Evolutionary conservation across 1,140 invertebrate genomes (phyloP).

Genomic region (Oryctes rhinoceros): DNA sequence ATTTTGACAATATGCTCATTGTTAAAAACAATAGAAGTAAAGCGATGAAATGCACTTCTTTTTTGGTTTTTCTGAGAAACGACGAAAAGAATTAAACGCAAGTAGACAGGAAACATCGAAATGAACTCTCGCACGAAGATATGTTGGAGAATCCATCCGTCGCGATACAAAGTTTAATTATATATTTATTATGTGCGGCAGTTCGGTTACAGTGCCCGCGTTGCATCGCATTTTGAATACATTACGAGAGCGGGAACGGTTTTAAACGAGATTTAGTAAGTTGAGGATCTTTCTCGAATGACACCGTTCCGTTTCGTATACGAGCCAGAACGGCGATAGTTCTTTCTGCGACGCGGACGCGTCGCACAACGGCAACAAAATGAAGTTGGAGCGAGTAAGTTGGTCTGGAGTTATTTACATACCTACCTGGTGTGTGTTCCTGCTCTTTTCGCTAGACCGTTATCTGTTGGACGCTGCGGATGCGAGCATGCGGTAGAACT

Average conservation of each 20-base stretch:
- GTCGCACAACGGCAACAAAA: background rate
- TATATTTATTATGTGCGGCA: background rate
- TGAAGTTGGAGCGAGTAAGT: slow-evolving; percentile 13
- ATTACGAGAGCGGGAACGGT: background rate
- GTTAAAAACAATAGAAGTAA: no score
- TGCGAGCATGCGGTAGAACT: no score
- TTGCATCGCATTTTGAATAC: background rate
- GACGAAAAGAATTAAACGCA: no score
- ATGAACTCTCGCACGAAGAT: background rate
- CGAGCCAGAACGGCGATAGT: background rate
- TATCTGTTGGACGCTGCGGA: no score
- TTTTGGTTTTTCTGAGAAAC: no score
- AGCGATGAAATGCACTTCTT: no score
- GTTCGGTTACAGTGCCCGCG: background rate
- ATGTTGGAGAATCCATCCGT: background rate
- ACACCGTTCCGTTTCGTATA: background rate
- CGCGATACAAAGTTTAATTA: background rate
- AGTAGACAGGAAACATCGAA: no score
- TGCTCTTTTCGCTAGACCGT: no score
- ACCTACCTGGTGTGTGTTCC: background rate
- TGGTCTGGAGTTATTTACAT: slow-evolving; percentile 1
- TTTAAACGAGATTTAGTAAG: slow-evolving; percentile 14
- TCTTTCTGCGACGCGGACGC: background rate
- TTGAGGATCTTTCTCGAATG: background rate
- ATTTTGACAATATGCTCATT: no score